Percentiles rank a stretch among this genome's conserved stretches.
phyloP scores from a whole-genome alignment of 2,113 vertebrate species.

The Globicephala melas region DNA sequence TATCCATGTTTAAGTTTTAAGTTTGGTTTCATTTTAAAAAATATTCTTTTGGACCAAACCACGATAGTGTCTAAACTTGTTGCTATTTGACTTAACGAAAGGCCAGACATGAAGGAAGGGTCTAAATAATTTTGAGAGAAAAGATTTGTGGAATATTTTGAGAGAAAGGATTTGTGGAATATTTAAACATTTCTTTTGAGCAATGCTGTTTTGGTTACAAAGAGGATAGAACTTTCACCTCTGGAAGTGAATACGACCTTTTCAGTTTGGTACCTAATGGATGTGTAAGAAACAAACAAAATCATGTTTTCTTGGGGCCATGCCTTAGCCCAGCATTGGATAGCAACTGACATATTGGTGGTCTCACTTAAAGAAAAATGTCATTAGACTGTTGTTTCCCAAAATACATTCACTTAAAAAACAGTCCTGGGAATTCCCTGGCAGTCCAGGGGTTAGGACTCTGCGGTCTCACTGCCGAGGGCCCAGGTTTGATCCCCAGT shows the following conservation, averaged over 20 bases:
- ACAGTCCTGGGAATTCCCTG: not conserved
- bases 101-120: not conserved
- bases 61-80: not conserved
- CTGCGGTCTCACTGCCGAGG: not conserved
- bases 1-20: not conserved
- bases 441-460: not conserved
- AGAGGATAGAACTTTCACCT: not conserved
- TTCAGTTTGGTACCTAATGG: not conserved
- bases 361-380: not conserved
- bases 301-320: fast-evolving
- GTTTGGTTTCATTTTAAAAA: not conserved
- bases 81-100: not conserved
- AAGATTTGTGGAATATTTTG: not conserved
- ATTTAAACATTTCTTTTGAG: not conserved
- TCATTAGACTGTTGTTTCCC: not conserved
- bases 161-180: not conserved
- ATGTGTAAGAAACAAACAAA: not conserved
- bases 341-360: not conserved
- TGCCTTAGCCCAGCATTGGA: not conserved
- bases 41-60: not conserved
- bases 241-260: not conserved
- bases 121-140: not conserved
- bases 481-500: not conserved
- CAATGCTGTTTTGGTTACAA: not conserved
- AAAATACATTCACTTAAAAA: not conserved